These are phyloP conservation scores for Poecile atricapillus DNA, from an alignment of 2,113 vertebrate species.

Conservation along the genomic window DNA sequence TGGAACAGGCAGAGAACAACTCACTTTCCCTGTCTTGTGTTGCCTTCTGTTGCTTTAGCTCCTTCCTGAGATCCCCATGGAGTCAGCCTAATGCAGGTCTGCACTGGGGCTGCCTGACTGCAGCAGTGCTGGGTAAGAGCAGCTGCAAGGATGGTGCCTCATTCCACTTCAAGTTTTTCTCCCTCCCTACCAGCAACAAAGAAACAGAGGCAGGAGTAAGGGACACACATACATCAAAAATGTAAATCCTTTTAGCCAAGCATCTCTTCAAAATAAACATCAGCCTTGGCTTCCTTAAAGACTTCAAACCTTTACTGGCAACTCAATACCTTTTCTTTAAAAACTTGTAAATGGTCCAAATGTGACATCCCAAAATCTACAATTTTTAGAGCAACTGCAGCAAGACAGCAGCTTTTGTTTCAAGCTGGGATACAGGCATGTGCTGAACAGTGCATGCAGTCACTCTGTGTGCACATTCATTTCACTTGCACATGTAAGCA, in stretches of 20 bases:
- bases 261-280: background rate
- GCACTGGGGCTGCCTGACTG: background rate
- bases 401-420: slow-evolving; percentile 1
- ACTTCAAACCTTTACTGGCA: background rate
- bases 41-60: background rate
- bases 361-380: background rate
- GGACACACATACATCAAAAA: background rate
- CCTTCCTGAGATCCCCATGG: background rate
- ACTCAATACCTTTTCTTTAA: background rate
- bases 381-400: background rate
- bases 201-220: background rate
- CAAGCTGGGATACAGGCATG: background rate
- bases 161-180: background rate
- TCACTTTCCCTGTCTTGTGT: background rate
- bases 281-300: background rate
- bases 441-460: background rate
- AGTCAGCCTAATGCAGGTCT: background rate
- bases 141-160: background rate
- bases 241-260: background rate
- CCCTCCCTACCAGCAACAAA: background rate
- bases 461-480: background rate
- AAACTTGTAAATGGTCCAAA: background rate
- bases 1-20: background rate
- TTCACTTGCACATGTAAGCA: slow-evolving; percentile 36
- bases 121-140: background rate